Conservation (phyloP, 2,797 vertebrate species). For the Rhyacichthys aspro region DNA sequence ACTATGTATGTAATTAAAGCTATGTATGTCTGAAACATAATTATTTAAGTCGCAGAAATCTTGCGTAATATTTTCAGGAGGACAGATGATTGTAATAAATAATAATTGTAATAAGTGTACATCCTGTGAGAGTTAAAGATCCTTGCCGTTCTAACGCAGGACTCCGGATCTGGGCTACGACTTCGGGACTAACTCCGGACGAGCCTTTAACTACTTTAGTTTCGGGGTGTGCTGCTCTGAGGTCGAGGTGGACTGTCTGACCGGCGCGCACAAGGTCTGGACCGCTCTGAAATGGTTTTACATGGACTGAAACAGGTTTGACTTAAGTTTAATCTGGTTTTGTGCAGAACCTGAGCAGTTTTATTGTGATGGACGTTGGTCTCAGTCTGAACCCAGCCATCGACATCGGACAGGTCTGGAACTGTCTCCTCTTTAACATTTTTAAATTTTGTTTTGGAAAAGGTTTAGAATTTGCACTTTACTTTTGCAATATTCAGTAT, state of each 20-base stretch:
- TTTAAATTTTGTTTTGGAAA: too few relatives aligned
- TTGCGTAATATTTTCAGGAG: too few relatives aligned
- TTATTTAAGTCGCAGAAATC: too few relatives aligned
- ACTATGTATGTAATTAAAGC: too few relatives aligned
- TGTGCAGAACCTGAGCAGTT: constrained; percentile 88
- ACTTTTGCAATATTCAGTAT: neutral
- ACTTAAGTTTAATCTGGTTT: neutral
- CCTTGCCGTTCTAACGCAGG: constrained; percentile 73
- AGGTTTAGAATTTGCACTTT: too few relatives aligned
- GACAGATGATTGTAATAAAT: too few relatives aligned
- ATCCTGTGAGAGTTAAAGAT: too few relatives aligned
- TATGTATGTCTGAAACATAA: too few relatives aligned
- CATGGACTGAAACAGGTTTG: too few relatives aligned
- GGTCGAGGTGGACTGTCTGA: constrained; percentile 95
- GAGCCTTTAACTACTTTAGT: constrained; percentile 86
- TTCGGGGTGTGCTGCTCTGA: constrained; percentile 92
- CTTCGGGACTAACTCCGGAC: constrained; percentile 87
- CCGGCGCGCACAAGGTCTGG: constrained; percentile 90
- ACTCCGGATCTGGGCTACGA: constrained; percentile 87
- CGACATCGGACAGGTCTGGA: constrained; percentile 94
- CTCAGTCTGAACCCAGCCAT: constrained; percentile 94
- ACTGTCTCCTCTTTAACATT: too few relatives aligned
- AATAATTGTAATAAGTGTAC: too few relatives aligned
- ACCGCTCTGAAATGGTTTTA: neutral
- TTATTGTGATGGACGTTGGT: constrained; percentile 97